Evolutionary conservation across 2,113 vertebrate genomes (phyloP), one percentile per base, ranked within the genome.

Genomic region (Elachura formosa): DNA sequence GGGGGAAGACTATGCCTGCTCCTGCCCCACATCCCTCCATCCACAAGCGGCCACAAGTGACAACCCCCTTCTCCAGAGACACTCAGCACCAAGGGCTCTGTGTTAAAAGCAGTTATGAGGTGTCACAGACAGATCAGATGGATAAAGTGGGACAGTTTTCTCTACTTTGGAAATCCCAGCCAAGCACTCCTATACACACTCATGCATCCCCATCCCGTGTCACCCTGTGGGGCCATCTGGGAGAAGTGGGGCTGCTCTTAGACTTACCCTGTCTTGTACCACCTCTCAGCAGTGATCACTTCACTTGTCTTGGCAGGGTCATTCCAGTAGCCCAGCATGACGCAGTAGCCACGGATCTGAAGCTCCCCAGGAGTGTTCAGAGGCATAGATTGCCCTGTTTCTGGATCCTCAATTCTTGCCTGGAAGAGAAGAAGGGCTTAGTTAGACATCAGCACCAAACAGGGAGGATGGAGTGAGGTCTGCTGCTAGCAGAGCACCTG

Each of bases 261-360:
- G 34, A 93, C 99, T 98, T 96, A 99, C 99, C 99, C 99, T 2
- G 99, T 99, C 94, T 97, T 98, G 97, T 99, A 99, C 99, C 99
- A 99, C 58, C 93, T 93, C 18, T 98, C 98, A 40, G 97, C 94
- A 33, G 94, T 93, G 55, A 99, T 96, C 49, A 90, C 96, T 72
- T 99, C 98, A 0, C 74, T 80, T 0, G 99, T 99, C 94, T 98
- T 99, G 52, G 26, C 49, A 1, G 96, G 81, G 10, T 99, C 99
- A 0, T 26, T 71, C 99, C 99, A 99, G 97, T 99, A 99, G 36
- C 97, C 98, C 96, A 98, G 43, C 99, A 99, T 99, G 93, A 99
- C 98, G 0, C 98, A 98, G 96, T 99, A 99, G 10, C 99, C 99
- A 46, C 99, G 96, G 96, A 99, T 97, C 97, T 98, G 97, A 48